Conservation (phyloP, 2,113 vertebrate species). For the Paracanthobrama guichenoti region DNA sequence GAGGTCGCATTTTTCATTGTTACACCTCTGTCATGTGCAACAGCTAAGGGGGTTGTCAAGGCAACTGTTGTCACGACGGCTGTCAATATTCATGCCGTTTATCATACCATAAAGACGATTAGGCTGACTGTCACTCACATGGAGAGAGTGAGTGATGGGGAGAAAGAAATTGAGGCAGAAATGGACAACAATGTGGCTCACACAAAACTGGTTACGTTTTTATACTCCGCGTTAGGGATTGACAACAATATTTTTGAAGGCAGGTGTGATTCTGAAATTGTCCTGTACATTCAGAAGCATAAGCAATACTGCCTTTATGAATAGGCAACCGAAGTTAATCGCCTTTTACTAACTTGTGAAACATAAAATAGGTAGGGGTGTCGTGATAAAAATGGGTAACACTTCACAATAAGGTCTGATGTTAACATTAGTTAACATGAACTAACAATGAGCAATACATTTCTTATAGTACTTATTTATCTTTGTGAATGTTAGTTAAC, state of each 20-base stretch:
- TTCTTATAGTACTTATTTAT: no score
- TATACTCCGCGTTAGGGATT: background rate
- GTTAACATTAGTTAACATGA: no score
- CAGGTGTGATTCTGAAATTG: background rate
- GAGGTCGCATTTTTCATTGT: conserved; percentile 31
- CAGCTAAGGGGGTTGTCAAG: conserved; percentile 51
- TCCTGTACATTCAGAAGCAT: background rate
- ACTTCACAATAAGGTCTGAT: no score
- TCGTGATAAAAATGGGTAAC: no score
- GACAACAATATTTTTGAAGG: background rate
- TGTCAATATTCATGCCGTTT: conserved; percentile 67
- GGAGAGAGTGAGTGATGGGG: conserved; percentile 1
- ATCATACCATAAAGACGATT: conserved; percentile 70
- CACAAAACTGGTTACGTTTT: background rate
- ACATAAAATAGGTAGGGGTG: background rate
- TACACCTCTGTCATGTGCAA: conserved; percentile 32
- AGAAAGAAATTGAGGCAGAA: conserved; percentile 7
- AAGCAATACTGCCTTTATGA: background rate
- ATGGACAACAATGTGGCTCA: background rate
- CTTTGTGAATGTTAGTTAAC: no score
- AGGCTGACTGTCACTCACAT: conserved; percentile 68
- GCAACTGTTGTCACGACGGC: conserved; percentile 51
- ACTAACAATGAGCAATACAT: no score
- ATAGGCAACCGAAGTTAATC: background rate
- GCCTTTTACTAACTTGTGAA: background rate